Conservation (phyloP, 2,888 invertebrate species). For the Drosophila barbarae region DNA sequence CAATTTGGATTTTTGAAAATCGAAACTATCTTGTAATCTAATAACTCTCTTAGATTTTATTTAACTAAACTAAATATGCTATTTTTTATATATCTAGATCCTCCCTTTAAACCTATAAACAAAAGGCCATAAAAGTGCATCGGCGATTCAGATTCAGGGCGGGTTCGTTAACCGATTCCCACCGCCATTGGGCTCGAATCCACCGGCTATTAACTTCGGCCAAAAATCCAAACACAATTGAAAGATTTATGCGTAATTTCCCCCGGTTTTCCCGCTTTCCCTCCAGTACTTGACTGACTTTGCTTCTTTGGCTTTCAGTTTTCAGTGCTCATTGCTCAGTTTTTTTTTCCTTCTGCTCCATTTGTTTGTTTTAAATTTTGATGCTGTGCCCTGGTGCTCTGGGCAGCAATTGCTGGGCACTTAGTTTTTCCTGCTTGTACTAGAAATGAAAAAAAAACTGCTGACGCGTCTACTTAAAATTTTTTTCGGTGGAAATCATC, state of each 20-base stretch:
- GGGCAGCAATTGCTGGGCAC: conserved; percentile 51
- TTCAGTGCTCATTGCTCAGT: conserved; percentile 4
- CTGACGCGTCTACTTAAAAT: conserved; percentile 72
- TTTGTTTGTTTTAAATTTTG: conserved; percentile 65
- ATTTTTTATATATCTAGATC: background rate
- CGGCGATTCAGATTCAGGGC: background rate
- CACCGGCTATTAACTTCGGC: conserved; percentile 59
- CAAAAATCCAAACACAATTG: conserved; percentile 69
- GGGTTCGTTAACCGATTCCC: conserved; percentile 43
- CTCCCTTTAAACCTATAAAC: background rate
- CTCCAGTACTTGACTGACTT: conserved; percentile 59
- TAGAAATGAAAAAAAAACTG: conserved; percentile 50
- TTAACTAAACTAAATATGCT: background rate
- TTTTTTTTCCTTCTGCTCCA: conserved; percentile 13
- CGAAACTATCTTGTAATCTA: background rate
- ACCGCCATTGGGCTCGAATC: conserved; percentile 25
- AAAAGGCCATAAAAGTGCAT: background rate
- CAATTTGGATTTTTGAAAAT: background rate
- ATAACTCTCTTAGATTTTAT: background rate
- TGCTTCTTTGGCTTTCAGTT: conserved; percentile 26
- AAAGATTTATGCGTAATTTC: conserved; percentile 74
- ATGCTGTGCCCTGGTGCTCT: conserved; percentile 17
- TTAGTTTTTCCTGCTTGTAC: conserved; percentile 60
- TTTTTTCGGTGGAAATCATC: conserved; percentile 41
- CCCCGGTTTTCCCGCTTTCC: conserved; percentile 12